Percentiles rank a stretch among this genome's conserved stretches.
Conservation (phyloP, 1,140 invertebrate species). For the Zaprionus nigranus region DNA sequence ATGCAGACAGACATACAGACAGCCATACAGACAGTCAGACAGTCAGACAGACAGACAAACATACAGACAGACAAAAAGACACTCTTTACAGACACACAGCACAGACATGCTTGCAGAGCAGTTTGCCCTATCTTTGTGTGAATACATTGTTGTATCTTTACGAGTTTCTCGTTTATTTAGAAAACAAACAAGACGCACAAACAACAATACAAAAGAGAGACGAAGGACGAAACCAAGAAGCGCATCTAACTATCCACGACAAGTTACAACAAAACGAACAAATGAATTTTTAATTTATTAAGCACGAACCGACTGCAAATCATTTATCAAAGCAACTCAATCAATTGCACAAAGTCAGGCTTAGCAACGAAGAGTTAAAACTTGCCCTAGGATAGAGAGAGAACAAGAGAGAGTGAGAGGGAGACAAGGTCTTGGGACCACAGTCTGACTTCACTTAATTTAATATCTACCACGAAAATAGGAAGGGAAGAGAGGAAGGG, state of each 20-base stretch:
- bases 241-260: background rate
- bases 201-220: background rate
- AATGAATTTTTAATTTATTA: conserved; percentile 30
- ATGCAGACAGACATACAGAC: conserved; percentile 24
- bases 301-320: conserved; percentile 2
- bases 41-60: background rate
- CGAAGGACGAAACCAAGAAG: background rate
- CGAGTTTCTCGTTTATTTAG: background rate
- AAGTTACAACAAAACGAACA: conserved; percentile 16
- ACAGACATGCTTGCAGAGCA: background rate
- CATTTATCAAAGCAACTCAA: conserved; percentile 32
- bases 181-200: background rate
- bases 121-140: conserved; percentile 5
- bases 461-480: background rate
- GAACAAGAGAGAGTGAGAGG: background rate
- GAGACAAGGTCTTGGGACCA: background rate
- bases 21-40: conserved; percentile 1
- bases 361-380: background rate
- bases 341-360: conserved; percentile 12
- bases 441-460: conserved; percentile 1
- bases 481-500: background rate
- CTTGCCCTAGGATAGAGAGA: background rate
- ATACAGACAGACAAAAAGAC: background rate
- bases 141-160: conserved; percentile 6
- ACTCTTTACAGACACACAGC: background rate